phyloP scores from a whole-genome alignment of 2,888 invertebrate species.

The Acleris cristana region DNA sequence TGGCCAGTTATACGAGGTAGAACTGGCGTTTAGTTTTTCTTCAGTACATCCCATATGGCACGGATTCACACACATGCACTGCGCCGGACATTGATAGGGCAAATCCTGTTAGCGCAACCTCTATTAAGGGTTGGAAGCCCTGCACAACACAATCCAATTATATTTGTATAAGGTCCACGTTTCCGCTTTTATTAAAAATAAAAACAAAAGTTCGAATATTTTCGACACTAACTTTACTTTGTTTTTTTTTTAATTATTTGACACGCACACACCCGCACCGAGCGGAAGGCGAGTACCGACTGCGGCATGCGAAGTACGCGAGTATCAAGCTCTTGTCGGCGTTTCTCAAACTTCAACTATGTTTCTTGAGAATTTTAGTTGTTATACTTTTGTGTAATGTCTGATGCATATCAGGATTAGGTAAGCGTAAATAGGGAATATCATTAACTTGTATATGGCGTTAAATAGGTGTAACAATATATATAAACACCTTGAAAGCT shows the following conservation, averaged over 20 bases:
- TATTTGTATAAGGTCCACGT: conserved; percentile 7
- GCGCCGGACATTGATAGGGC: conserved; percentile 30
- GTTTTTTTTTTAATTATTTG: conserved; percentile 20
- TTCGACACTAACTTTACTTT: neutral
- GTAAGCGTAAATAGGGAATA: too few species aligned
- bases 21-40: neutral
- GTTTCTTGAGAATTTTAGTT: neutral
- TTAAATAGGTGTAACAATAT: too few species aligned
- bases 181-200: conserved; percentile 5
- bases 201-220: neutral
- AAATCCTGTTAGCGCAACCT: conserved; percentile 36
- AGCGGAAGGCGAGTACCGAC: conserved; percentile 55
- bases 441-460: too few species aligned
- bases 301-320: conserved; percentile 56
- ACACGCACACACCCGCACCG: conserved; percentile 54
- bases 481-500: too few species aligned
- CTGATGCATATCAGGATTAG: neutral
- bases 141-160: conserved; percentile 31
- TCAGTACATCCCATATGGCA: conserved; percentile 24
- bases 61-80: conserved; percentile 27
- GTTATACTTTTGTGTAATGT: neutral
- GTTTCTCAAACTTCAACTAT: conserved; percentile 60
- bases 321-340: conserved; percentile 58
- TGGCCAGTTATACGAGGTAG: neutral
- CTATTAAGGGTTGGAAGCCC: conserved; percentile 35